These are phyloP conservation scores for Aradophagus sp. DNA, from an alignment of 1,140 invertebrate genomes.

Conservation along the genomic window DNA sequence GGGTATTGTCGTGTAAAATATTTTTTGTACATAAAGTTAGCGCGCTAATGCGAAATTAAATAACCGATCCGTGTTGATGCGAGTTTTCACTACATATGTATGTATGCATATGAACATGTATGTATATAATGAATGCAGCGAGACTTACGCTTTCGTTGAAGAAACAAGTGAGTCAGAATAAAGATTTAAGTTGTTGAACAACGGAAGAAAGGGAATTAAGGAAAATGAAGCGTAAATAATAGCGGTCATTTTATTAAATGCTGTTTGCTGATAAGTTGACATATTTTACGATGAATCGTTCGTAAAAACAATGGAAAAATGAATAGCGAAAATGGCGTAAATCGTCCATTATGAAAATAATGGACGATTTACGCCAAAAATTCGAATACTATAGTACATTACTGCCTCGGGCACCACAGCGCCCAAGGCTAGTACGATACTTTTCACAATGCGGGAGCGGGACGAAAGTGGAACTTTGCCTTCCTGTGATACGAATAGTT, in stretches of 20 bases:
- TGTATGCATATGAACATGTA: slow-evolving; percentile 32
- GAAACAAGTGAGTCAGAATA: slow-evolving; percentile 7
- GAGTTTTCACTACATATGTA: neutral
- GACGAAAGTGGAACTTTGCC: too few relatives aligned
- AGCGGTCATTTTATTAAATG: neutral
- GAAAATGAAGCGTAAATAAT: neutral
- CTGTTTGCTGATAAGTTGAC: too few relatives aligned
- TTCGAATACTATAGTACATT: too few relatives aligned
- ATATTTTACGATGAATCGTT: too few relatives aligned
- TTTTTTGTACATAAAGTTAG: slow-evolving; percentile 66
- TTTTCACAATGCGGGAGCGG: too few relatives aligned
- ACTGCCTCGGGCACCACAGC: too few relatives aligned
- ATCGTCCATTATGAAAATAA: too few relatives aligned
- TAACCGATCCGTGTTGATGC: slow-evolving; percentile 59
- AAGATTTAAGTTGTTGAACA: neutral
- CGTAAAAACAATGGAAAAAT: too few relatives aligned
- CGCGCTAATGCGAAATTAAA: slow-evolving; percentile 57
- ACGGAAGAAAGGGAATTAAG: neutral
- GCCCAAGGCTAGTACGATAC: too few relatives aligned
- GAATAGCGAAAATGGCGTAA: too few relatives aligned
- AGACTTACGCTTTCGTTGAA: slow-evolving; percentile 38
- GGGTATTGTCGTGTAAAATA: slow-evolving; percentile 62
- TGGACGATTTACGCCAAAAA: too few relatives aligned
- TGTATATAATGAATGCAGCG: slow-evolving; percentile 39
- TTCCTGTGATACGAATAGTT: too few relatives aligned